A percentile compares a stretch with the other conserved stretches of the same genome.
These are phyloP conservation scores for Nezara viridula DNA, from an alignment of 2,888 invertebrate genomes.

Conservation along the genomic window DNA sequence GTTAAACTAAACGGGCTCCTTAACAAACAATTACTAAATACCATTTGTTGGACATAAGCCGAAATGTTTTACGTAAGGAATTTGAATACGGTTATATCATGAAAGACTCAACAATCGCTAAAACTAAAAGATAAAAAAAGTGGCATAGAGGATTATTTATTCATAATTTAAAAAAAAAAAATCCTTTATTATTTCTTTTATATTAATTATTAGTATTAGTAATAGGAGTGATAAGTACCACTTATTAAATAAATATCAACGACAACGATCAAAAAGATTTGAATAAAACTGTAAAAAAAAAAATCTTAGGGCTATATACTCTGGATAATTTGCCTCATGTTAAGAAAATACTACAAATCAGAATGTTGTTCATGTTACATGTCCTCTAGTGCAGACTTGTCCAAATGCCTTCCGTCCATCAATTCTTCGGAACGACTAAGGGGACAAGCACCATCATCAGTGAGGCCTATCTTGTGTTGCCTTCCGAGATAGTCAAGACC, in stretches of 20 bases:
- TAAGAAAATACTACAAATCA: neutral
- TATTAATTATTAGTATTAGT: too few relatives aligned
- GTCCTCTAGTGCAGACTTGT: neutral
- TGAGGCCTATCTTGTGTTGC: neutral
- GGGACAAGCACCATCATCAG: neutral
- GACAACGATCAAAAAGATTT: too few relatives aligned
- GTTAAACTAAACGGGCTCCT: neutral
- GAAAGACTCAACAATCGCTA: too few relatives aligned
- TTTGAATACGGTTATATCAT: too few relatives aligned
- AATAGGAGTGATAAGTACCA: too few relatives aligned
- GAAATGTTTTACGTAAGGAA: neutral
- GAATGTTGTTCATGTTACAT: neutral
- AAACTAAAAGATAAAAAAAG: too few relatives aligned
- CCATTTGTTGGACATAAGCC: neutral
- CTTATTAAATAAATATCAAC: too few relatives aligned
- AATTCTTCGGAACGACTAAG: neutral
- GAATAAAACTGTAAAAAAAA: too few relatives aligned
- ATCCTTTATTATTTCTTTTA: too few relatives aligned
- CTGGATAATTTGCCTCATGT: neutral
- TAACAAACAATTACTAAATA: neutral
- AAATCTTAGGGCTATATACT: too few relatives aligned
- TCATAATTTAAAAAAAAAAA: too few relatives aligned
- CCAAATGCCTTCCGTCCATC: neutral
- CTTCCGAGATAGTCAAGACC: neutral
- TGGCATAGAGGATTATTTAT: too few relatives aligned